These are phyloP conservation scores for Schizotus pectinicornis DNA, from an alignment of 2,888 invertebrate genomes.

Conservation along the genomic window DNA sequence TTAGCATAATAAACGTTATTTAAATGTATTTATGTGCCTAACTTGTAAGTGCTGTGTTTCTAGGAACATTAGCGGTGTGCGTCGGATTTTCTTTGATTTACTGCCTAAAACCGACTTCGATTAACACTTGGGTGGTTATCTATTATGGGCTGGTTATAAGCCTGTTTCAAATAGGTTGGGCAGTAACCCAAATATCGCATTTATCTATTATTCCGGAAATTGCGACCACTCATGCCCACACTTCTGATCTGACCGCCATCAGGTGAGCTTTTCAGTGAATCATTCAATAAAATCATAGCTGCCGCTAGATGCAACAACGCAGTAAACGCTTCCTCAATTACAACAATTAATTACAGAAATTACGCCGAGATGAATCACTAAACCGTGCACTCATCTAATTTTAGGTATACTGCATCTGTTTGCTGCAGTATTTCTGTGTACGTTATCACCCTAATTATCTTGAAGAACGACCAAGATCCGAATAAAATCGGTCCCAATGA, in stretches of 20 bases:
- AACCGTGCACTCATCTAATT: constrained; percentile 36
- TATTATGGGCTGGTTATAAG: constrained; percentile 68
- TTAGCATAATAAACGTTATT: constrained; percentile 23
- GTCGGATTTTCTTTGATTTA: constrained; percentile 82
- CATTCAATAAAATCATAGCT: constrained; percentile 15
- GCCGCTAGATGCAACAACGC: constrained; percentile 5
- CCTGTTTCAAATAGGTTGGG: constrained; percentile 94
- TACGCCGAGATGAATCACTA: constrained; percentile 13
- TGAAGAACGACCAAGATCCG: constrained; percentile 59
- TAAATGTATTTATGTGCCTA: constrained; percentile 7
- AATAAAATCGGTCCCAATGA: constrained; percentile 68
- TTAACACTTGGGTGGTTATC: constrained; percentile 60
- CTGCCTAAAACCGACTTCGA: constrained; percentile 66
- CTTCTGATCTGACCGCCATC: constrained; percentile 81
- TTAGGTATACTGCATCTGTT: constrained; percentile 88
- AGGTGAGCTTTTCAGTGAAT: constrained; percentile 62
- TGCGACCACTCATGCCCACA: constrained; percentile 70
- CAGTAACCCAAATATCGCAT: constrained; percentile 91
- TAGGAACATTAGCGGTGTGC: constrained; percentile 71
- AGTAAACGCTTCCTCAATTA: constrained; percentile 10
- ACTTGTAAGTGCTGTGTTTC: constrained; percentile 33
- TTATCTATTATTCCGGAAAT: constrained; percentile 87
- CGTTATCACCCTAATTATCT: constrained; percentile 78
- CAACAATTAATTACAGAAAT: constrained; percentile 12
- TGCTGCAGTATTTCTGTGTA: constrained; percentile 85